A percentile compares a stretch with the other conserved stretches of the same genome.
Evolutionary conservation across 2,797 vertebrate genomes (phyloP).

Genomic region (Onychomys arenicola): DNA sequence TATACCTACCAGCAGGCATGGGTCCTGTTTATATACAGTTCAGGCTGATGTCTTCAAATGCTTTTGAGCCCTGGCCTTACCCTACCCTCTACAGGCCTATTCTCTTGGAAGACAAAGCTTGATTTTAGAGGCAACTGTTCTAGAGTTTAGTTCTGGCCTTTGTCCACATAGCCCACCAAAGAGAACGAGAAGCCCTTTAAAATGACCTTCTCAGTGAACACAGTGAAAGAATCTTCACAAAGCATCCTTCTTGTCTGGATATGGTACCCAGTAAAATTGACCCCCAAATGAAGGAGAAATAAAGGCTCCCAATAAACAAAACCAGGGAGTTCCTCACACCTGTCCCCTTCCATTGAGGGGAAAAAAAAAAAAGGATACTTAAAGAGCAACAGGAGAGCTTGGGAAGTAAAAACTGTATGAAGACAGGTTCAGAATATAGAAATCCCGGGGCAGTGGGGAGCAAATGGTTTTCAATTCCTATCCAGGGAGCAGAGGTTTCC

Average conservation of each 20-base stretch:
- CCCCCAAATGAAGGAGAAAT: neutral
- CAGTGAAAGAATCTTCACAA: neutral
- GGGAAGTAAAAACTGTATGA: neutral
- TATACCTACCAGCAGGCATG: neutral
- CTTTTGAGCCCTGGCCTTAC: neutral
- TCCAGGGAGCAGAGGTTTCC: neutral
- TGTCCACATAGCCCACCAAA: constrained; percentile 21
- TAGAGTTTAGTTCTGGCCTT: neutral
- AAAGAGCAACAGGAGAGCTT: neutral
- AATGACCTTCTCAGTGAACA: neutral
- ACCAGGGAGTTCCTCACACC: neutral
- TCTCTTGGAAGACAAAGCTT: constrained; percentile 36
- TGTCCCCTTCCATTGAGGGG: neutral
- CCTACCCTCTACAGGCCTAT: neutral
- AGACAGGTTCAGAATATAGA: neutral
- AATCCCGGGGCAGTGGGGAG: neutral
- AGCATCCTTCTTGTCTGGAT: neutral
- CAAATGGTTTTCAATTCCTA: neutral
- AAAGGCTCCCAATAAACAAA: neutral
- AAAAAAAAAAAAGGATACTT: neutral
- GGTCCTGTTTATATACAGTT: neutral
- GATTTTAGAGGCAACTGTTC: neutral
- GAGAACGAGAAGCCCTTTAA: neutral
- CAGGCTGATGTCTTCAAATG: neutral
- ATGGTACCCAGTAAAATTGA: neutral